Conservation (phyloP, 2,113 vertebrate species). For the Ptychochromis oligacanthus region DNA sequence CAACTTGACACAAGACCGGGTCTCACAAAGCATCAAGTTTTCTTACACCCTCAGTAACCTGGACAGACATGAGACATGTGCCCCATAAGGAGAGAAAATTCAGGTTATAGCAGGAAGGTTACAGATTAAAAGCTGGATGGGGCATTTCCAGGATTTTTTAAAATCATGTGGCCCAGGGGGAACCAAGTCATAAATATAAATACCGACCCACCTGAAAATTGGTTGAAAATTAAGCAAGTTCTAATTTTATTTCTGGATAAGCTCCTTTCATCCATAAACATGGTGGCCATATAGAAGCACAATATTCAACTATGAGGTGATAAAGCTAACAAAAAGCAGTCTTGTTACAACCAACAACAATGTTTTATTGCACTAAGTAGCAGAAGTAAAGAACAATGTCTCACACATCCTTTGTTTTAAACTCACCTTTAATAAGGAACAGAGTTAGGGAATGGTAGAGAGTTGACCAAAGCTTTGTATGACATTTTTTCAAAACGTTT, state of each 20-base stretch:
- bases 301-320: no score
- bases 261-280: no score
- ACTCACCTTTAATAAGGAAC: no score
- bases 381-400: no score
- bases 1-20: constrained; percentile 29
- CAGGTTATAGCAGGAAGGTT: constrained; percentile 6
- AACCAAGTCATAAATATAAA: background rate
- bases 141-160: background rate
- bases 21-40: constrained; percentile 8
- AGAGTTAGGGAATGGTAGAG: background rate
- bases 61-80: constrained; percentile 14
- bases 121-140: background rate
- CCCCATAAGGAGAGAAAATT: background rate
- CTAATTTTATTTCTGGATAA: no score
- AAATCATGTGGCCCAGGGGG: background rate
- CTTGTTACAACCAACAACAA: no score
- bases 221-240: no score
- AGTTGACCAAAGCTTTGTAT: background rate
- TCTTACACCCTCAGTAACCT: constrained; percentile 13
- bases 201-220: background rate
- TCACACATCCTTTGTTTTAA: no score
- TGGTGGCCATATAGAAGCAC: no score
- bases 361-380: no score
- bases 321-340: no score
- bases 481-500: background rate